phyloP scores from a whole-genome alignment of 64 coral and sea anemone species.

The Astreopora myriophthalma region DNA sequence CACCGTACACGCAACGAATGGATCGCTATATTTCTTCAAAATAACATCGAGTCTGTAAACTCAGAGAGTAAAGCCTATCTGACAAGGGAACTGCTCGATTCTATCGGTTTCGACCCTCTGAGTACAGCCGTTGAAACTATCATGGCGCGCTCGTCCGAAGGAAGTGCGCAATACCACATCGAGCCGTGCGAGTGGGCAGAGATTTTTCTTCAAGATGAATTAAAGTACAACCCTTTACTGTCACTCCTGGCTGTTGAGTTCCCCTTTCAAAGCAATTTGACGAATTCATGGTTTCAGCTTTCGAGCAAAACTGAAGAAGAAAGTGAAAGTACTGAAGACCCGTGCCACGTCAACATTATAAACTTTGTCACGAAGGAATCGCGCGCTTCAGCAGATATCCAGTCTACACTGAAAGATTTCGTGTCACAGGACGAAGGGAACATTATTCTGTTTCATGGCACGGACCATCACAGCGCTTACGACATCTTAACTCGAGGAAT shows the following conservation, averaged over 20 bases:
- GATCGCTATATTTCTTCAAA: not conserved
- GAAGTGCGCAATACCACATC: not conserved
- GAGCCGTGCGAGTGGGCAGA: conserved; percentile 24
- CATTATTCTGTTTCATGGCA: conserved; percentile 74
- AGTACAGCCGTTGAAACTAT: not conserved
- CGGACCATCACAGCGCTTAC: conserved; percentile 63
- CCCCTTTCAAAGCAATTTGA: not conserved
- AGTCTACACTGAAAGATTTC: not conserved
- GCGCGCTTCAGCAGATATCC: not conserved
- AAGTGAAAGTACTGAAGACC: not conserved
- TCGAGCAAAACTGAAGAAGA: not conserved
- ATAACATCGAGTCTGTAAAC: not conserved
- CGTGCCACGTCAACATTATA: not conserved
- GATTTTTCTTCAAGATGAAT: conserved; percentile 23
- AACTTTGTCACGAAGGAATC: conserved; percentile 21
- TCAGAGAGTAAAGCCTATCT: not conserved
- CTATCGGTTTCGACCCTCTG: conserved; percentile 1
- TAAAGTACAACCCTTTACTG: conserved; percentile 23
- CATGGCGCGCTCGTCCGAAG: not conserved
- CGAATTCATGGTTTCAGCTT: not conserved
- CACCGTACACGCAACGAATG: not conserved
- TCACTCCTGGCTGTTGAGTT: not conserved
- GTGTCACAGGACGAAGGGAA: not conserved
- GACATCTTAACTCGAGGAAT: conserved; percentile 67
- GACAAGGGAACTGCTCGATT: not conserved